Evolutionary conservation across 2,797 vertebrate genomes (phyloP), one percentile per base, ranked within the genome.

Genomic region (Typhlichthys eigenmanni): DNA sequence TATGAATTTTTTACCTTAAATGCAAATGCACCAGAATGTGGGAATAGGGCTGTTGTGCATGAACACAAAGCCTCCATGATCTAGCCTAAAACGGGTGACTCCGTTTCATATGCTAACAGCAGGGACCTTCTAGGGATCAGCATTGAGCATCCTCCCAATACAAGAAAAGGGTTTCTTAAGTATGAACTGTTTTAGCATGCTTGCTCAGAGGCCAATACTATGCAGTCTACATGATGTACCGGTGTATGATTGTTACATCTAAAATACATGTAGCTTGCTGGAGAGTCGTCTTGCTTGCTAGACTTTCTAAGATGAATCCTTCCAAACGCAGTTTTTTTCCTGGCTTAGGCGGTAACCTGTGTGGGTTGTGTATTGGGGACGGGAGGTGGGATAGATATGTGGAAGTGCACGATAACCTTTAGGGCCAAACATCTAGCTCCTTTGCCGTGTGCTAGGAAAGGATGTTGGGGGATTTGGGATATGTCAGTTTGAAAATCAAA

Each of bases 361-460:
- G 24, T 45, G 16, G 47, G 65, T 60, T 56, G 56, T 61, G 16
- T 6, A 0, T 52, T 47, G 34, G 12, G 45, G 17, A 6, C 17
- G 13, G 24, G 52, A 19, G 43, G 71, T 51, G 34, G 0, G 14
- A 59, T 60, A 63, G 49, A 68, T 55, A 46, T 60, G 55, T 32
- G 62, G 57, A 68, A 72, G 70, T 13, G 29, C 60, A 57, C 19
- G 57, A 65, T 76, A 62, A 81, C 84, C 82, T 81, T 75, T 62
- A 78, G 75, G 76, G 64, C 72, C 72, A 62, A 74, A 71, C 68
- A 70, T 69, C 68, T 54, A 59, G 62, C 68, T 69, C 55, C 43
- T 51, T 34, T 1, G 66, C 51, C 48, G 13, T 10, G 43, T 71
- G 55, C 60, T 54, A 72, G 52, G 57, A 62, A 17, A 50, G 70